Conservation (phyloP, 2,888 invertebrate species). For the Ligdia adustata region DNA sequence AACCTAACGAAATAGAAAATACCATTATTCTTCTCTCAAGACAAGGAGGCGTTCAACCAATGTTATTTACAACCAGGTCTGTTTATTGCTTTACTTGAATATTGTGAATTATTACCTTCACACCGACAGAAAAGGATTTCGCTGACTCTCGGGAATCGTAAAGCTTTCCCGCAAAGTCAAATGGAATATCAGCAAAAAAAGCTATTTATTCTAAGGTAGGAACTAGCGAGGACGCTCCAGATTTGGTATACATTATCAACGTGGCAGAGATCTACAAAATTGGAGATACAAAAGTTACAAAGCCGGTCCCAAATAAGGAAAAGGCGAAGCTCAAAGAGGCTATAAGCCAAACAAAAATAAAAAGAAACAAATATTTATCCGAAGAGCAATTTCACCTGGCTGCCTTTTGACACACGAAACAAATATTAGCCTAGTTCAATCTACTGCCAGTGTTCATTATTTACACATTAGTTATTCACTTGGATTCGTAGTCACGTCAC, state of each 20-base stretch:
- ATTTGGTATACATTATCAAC: constrained; percentile 35
- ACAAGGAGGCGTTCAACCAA: constrained; percentile 79
- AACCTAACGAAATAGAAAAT: constrained; percentile 81
- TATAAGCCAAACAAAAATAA: constrained; percentile 35
- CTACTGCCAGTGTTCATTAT: constrained; percentile 31
- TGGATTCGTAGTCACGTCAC: constrained; percentile 20
- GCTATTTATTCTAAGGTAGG: constrained; percentile 30
- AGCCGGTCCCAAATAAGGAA: constrained; percentile 39
- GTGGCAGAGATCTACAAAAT: constrained; percentile 37
- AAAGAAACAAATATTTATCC: constrained; percentile 34
- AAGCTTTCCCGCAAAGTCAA: constrained; percentile 29
- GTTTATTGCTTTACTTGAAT: constrained; percentile 67
- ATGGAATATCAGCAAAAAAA: constrained; percentile 26
- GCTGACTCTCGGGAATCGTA: constrained; percentile 32
- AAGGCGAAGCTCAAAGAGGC: constrained; percentile 32
- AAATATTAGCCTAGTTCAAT: constrained; percentile 25
- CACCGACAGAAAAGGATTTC: constrained; percentile 29
- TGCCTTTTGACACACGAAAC: constrained; percentile 24
- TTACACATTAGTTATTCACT: constrained; percentile 30
- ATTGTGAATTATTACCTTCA: constrained; percentile 43
- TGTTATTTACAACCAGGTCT: constrained; percentile 77
- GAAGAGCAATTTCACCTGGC: constrained; percentile 25
- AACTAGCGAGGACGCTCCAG: constrained; percentile 30
- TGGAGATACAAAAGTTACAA: constrained; percentile 37
- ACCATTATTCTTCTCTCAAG: constrained; percentile 78